These are phyloP conservation scores for Papilio glaucus DNA, from an alignment of 1,140 invertebrate species.

Conservation along the genomic window DNA sequence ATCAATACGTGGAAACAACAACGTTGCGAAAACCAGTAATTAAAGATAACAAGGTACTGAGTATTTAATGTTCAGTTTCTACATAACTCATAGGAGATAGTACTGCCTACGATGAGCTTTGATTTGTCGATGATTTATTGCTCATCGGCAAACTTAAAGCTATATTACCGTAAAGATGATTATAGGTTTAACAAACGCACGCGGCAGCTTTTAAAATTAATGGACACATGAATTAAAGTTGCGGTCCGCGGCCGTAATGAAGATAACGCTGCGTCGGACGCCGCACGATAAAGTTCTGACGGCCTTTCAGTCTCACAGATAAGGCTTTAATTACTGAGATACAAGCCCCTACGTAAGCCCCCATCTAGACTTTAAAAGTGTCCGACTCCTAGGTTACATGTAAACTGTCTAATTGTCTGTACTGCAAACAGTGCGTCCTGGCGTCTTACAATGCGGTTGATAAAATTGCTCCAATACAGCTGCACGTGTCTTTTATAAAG, in stretches of 20 bases:
- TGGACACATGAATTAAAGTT: constrained; percentile 77
- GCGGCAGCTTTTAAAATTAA: constrained; percentile 78
- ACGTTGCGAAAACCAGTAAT: constrained; percentile 52
- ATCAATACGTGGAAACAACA: constrained; percentile 19
- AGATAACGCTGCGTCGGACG: constrained; percentile 72
- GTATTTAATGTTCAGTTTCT: constrained; percentile 58
- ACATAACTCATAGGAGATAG: constrained; percentile 52
- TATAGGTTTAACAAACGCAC: constrained; percentile 70
- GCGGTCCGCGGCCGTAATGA: constrained; percentile 70
- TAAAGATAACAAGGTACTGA: constrained; percentile 46
- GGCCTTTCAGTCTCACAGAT: constrained; percentile 66
- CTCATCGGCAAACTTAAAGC: constrained; percentile 54
- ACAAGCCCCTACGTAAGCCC: constrained; percentile 52
- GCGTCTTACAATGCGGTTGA: constrained; percentile 31
- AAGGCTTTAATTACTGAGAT: constrained; percentile 77
- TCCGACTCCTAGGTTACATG: constrained; percentile 39
- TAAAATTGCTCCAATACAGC: constrained; percentile 30
- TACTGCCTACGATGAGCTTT: constrained; percentile 56
- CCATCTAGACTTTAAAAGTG: constrained; percentile 58
- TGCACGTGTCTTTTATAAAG: constrained; percentile 21
- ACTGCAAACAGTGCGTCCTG: constrained; percentile 1
- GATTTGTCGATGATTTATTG: constrained; percentile 70
- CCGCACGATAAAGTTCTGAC: constrained; percentile 71
- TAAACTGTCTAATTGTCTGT: constrained; percentile 37
- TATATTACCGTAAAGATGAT: constrained; percentile 73